phyloP scores from a whole-genome alignment of 2,797 vertebrate genomes.

The Acanthornis magna region DNA sequence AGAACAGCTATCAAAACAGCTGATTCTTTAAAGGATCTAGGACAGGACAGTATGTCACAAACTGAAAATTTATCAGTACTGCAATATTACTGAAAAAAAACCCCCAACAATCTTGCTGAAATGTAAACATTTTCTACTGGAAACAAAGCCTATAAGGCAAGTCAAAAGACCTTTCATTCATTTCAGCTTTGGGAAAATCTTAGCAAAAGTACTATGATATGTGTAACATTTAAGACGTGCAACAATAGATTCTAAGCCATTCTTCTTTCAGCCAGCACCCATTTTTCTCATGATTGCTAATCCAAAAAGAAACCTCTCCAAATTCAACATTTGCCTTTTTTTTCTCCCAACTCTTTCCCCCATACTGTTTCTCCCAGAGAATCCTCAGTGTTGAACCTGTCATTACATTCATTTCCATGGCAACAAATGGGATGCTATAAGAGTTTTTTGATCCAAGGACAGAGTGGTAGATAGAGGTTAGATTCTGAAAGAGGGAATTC shows the following conservation, averaged over 20 bases:
- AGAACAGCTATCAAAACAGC: background rate
- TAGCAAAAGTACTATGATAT: background rate
- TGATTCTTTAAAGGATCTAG: background rate
- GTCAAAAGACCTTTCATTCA: background rate
- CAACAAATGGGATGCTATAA: conserved; percentile 36
- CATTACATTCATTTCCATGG: conserved; percentile 13
- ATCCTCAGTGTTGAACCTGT: background rate
- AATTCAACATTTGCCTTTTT: background rate
- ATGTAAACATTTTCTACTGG: background rate
- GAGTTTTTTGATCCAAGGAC: conserved; percentile 29
- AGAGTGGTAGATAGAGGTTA: background rate
- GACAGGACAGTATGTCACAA: background rate
- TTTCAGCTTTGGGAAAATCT: background rate
- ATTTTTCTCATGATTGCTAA: background rate
- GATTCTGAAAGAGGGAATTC: conserved; percentile 8
- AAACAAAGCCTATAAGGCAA: background rate
- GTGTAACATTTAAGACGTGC: background rate
- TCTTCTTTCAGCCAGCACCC: background rate
- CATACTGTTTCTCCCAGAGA: background rate
- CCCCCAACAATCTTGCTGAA: background rate
- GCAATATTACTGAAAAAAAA: background rate
- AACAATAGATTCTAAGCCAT: background rate
- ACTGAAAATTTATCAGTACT: background rate
- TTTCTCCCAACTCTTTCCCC: background rate
- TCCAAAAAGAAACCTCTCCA: background rate